Evolutionary conservation across 2,797 vertebrate species (phyloP).

Genomic region (Chrysocyon brachyurus): DNA sequence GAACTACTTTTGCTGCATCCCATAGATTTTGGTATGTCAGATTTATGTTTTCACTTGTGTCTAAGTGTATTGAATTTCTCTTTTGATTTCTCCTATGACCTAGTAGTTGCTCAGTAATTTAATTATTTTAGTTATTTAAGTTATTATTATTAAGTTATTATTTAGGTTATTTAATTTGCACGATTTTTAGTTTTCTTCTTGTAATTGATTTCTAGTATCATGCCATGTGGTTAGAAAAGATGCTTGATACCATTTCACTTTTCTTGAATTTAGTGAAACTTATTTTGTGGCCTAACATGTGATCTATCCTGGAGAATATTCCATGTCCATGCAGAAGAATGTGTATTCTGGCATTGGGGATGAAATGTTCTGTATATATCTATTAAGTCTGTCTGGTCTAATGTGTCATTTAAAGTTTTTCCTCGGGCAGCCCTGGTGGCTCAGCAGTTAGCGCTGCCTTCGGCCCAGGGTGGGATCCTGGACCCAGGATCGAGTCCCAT

Average conservation of each 20-base stretch:
- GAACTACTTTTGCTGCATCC: not conserved
- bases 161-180: not conserved
- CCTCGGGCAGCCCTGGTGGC: no score
- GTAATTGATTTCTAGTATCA: not conserved
- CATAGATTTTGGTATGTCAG: not conserved
- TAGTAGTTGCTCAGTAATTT: not conserved
- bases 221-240: not conserved
- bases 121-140: not conserved
- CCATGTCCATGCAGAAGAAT: not conserved
- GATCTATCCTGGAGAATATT: not conserved
- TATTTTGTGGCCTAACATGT: not conserved
- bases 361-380: not conserved
- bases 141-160: no score
- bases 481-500: no score
- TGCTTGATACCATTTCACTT: not conserved
- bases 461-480: no score
- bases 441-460: no score
- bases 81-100: not conserved
- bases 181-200: not conserved
- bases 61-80: not conserved
- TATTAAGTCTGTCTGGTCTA: not conserved
- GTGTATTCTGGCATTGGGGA: not conserved
- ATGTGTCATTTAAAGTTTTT: not conserved
- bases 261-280: not conserved
- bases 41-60: not conserved